Evolutionary conservation across 2,888 invertebrate genomes (phyloP).

Genomic region (Melitaea athalia): DNA sequence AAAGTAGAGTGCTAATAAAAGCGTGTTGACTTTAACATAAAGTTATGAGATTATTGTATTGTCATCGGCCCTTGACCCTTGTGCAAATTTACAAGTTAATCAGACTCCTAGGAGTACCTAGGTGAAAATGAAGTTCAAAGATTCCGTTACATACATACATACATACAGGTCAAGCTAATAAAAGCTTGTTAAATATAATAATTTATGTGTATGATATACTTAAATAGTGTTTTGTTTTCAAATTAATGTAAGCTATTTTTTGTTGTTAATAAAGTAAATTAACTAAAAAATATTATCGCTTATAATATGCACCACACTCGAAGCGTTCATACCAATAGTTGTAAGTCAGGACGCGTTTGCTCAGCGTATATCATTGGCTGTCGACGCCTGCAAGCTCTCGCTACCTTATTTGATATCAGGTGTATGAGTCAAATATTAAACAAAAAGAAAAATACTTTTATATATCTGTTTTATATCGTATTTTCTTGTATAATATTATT

Average conservation of each 20-base stretch:
- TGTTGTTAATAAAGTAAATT: neutral
- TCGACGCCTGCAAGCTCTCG: constrained; percentile 67
- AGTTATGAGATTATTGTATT: too few species aligned
- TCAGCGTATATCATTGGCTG: constrained; percentile 77
- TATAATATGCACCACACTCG: constrained; percentile 46
- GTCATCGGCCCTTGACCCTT: too few species aligned
- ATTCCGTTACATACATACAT: too few species aligned
- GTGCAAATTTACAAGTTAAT: too few species aligned
- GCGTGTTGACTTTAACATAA: too few species aligned
- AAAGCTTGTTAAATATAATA: too few species aligned
- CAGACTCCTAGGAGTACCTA: too few species aligned
- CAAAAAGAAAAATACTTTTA: constrained; percentile 38
- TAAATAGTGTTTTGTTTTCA: neutral
- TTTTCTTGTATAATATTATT: constrained; percentile 10
- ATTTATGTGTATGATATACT: neutral
- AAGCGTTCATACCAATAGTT: constrained; percentile 64
- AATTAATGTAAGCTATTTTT: too few species aligned
- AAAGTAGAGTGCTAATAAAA: too few species aligned
- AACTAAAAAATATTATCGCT: constrained; percentile 22
- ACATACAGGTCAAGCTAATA: too few species aligned
- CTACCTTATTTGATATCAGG: constrained; percentile 50
- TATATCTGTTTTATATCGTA: constrained; percentile 17
- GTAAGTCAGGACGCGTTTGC: constrained; percentile 76
- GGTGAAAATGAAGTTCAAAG: too few species aligned
- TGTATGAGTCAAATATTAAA: constrained; percentile 39